Evolutionary conservation across 2,113 vertebrate species (phyloP).

Genomic region (Ceuthmochares aereus): DNA sequence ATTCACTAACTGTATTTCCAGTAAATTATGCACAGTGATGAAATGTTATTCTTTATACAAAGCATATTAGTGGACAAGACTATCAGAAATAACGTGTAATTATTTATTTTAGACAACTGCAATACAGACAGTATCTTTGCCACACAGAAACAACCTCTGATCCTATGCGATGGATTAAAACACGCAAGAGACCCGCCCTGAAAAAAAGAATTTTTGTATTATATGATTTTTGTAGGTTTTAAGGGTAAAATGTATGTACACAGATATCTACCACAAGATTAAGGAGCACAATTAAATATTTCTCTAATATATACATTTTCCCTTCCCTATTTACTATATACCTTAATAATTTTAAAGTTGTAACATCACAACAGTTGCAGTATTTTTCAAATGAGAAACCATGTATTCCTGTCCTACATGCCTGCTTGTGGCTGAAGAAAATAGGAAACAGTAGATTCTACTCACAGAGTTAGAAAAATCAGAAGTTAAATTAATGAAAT

Average conservation of each 20-base stretch:
- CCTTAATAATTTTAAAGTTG: neutral
- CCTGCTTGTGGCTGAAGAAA: neutral
- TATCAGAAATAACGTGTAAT: neutral
- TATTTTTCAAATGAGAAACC: neutral
- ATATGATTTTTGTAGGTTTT: too few relatives aligned
- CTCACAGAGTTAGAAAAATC: neutral
- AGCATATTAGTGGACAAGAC: neutral
- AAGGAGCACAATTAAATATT: neutral
- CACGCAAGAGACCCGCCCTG: neutral
- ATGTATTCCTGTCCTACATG: neutral
- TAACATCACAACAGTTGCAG: neutral
- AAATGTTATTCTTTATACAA: neutral
- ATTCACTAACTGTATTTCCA: neutral
- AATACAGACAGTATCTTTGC: neutral
- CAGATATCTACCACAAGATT: neutral
- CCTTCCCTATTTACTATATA: neutral
- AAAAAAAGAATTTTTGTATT: neutral
- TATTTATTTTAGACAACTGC: neutral
- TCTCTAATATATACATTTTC: neutral
- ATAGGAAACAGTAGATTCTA: neutral
- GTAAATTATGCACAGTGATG: neutral
- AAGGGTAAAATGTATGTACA: neutral
- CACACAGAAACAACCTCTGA: neutral
- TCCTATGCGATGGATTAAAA: neutral
- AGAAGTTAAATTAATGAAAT: neutral